Evolutionary conservation across 2,113 vertebrate species (phyloP), one percentile per base, ranked within the genome.

Genomic region (Bathybates hornii): DNA sequence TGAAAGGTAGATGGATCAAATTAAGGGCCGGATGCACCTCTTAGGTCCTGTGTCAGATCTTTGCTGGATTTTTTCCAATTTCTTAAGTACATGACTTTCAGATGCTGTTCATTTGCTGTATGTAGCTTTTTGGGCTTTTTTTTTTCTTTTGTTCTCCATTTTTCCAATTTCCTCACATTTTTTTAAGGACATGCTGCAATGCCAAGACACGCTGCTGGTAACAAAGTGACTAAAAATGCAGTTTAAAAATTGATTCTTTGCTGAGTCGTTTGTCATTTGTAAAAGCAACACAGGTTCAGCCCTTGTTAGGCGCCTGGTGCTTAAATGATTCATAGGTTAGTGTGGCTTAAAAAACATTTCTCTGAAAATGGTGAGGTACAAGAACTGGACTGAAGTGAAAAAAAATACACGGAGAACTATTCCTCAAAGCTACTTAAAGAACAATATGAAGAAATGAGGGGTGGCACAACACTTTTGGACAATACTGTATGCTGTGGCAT

Each of bases 331-430:
- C 0, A 71, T 71, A 16, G 2, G 13, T 71, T 1, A 43, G 12
- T 45, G 38, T 45, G 66, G 38, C 21, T 71, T 43, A 27, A 45
- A 71, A 43, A 43, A 43, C 38, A 71, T 16, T 43, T 43, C 2
- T 43, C 38, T 71, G 66, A 43, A 16, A 43, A 71, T 71, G 38
- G 38, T 0, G 1, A 71, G 66, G 36, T 43, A 43, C 16, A n/a
- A 63, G 59, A 36, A 63, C 66, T 43, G 38, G 61, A 66, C 34
- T 38, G 66, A 43, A 43, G 66, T 66, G 66, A 38, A 66, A 66
- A 66, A 38, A 19, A 66, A 38, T 66, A 38, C 34, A 66, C 2
- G 2, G 61, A 38, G 61, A 66, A 66, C 34, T 66, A 66, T 66
- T 66, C 61, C 34, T 66, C n/a, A 68, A 41, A 41, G 38, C 38